These are phyloP conservation scores for Mus spicilegus DNA, from an alignment of 2,113 vertebrate species.

Conservation along the genomic window DNA sequence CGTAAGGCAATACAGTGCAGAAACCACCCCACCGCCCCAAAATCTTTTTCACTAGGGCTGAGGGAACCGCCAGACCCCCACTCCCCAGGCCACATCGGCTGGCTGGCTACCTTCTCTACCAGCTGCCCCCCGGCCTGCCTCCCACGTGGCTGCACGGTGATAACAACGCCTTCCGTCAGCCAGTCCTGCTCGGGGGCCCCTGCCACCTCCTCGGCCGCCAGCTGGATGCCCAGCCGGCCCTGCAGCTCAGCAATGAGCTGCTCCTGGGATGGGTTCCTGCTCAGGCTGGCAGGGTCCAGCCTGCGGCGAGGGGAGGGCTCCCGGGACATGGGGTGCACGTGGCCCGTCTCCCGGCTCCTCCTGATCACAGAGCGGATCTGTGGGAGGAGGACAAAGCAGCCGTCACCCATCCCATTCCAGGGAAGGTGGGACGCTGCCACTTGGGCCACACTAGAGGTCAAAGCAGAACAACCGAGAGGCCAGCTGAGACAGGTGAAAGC, in stretches of 20 bases:
- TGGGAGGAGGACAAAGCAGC: constrained; percentile 77
- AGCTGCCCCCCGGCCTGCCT: constrained; percentile 86
- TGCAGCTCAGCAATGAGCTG: constrained; percentile 94
- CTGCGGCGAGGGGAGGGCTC: constrained; percentile 93
- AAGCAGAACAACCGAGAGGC: neutral
- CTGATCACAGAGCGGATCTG: constrained; percentile 97
- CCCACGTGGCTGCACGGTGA: constrained; percentile 91
- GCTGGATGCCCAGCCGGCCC: constrained; percentile 93
- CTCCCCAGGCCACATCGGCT: neutral
- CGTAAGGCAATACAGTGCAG: neutral
- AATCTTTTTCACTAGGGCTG: neutral
- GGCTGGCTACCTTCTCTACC: constrained; percentile 89
- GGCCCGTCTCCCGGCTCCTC: constrained; percentile 95
- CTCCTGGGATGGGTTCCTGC: constrained; percentile 95
- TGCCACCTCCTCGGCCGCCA: constrained; percentile 88
- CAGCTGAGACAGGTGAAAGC: neutral
- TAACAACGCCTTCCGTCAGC: constrained; percentile 93
- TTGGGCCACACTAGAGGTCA: constrained; percentile 19
- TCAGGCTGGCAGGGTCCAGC: constrained; percentile 89
- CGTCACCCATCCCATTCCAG: constrained; percentile 58
- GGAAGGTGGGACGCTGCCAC: neutral
- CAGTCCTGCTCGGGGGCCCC: constrained; percentile 89
- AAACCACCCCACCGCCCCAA: neutral
- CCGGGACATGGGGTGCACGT: constrained; percentile 96
- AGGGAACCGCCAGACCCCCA: neutral